Percentiles rank a stretch among this genome's conserved stretches.
phyloP scores from a whole-genome alignment of 2,888 invertebrate genomes.

The Cynaeus angustus region DNA sequence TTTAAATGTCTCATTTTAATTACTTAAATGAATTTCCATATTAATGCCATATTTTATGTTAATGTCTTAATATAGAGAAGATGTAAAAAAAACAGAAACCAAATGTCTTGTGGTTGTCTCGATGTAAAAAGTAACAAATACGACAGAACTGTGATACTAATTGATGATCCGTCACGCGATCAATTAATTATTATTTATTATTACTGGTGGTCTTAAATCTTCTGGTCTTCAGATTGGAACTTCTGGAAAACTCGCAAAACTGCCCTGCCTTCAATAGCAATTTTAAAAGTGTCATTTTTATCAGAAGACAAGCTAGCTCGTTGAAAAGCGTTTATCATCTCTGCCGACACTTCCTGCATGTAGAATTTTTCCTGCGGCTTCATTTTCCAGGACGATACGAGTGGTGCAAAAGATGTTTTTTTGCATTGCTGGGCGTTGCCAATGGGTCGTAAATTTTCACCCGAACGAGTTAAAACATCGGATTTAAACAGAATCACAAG shows the following conservation, averaged over 20 bases:
- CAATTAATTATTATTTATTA: slow-evolving; percentile 1
- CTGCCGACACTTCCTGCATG: not conserved
- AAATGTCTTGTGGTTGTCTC: not conserved
- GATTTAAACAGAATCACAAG: slow-evolving; percentile 28
- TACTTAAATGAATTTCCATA: slow-evolving; percentile 18
- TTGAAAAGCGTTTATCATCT: slow-evolving; percentile 1
- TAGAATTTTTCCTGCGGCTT: not conserved
- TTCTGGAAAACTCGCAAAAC: too few relatives aligned
- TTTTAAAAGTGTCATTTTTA: not conserved
- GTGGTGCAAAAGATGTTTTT: slow-evolving; percentile 5
- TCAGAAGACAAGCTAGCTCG: not conserved
- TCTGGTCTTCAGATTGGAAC: not conserved
- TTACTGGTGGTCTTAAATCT: not conserved
- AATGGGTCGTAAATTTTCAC: slow-evolving; percentile 22
- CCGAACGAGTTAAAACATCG: slow-evolving; percentile 25
- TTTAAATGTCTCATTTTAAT: slow-evolving; percentile 18
- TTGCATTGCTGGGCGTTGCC: slow-evolving; percentile 22
- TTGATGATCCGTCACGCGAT: slow-evolving; percentile 1
- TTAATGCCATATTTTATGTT: slow-evolving; percentile 24
- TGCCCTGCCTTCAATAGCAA: not conserved
- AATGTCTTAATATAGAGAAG: slow-evolving; percentile 18
- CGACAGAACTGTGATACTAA: not conserved
- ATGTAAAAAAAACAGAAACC: not conserved
- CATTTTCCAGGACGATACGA: not conserved
- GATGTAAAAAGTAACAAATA: not conserved